phyloP scores from a whole-genome alignment of 92 coral and sea anemone species.

The Actinernus sp. region DNA sequence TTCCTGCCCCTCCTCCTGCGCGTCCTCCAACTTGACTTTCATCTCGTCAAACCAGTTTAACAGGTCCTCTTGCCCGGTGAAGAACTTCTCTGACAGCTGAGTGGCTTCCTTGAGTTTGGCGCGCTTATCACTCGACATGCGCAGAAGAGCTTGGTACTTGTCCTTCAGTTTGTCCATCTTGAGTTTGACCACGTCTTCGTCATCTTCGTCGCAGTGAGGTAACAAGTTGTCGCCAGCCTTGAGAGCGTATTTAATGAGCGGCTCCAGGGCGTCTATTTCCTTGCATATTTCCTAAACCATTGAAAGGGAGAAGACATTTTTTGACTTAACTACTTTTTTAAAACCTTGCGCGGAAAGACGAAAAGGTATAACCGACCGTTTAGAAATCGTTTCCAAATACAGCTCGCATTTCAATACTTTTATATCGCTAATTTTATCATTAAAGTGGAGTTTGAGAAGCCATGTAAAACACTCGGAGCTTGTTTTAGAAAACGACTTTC shows the following conservation, averaged over 20 bases:
- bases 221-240: conserved; percentile 80
- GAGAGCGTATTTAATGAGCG: conserved; percentile 70
- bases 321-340: too few species aligned
- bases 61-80: conserved; percentile 70
- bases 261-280: conserved; percentile 66
- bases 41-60: conserved; percentile 88
- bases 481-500: too few species aligned
- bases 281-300: conserved; percentile 74
- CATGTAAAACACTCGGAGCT: too few species aligned
- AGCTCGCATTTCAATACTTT: too few species aligned
- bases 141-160: conserved; percentile 71
- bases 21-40: conserved; percentile 68
- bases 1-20: conserved; percentile 48
- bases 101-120: conserved; percentile 80
- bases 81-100: conserved; percentile 74
- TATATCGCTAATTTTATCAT: too few species aligned
- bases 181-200: conserved; percentile 77
- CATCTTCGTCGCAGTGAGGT: conserved; percentile 87
- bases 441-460: too few species aligned
- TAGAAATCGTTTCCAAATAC: too few species aligned
- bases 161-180: conserved; percentile 87
- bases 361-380: too few species aligned
- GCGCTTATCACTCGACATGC: conserved; percentile 62
- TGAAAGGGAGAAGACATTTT: background rate
- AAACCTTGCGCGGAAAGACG: too few species aligned